These are phyloP conservation scores for Molossus molossus DNA, from an alignment of 2,797 vertebrate genomes.

Conservation along the genomic window DNA sequence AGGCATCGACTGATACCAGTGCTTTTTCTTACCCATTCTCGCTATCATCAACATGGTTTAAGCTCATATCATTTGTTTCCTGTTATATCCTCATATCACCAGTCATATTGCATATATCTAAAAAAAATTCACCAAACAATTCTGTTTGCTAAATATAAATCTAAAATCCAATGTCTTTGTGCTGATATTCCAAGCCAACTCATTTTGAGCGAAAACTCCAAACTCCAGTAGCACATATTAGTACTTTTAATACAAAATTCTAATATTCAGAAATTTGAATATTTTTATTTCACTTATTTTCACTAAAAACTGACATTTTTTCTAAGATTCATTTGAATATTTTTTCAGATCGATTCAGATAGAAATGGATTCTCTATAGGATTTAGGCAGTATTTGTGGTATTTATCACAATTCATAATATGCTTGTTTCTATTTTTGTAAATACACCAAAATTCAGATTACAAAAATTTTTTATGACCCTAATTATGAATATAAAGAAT, in stretches of 20 bases:
- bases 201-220: background rate
- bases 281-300: background rate
- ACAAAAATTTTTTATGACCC: background rate
- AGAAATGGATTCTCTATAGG: background rate
- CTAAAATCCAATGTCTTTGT: background rate
- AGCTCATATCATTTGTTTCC: background rate
- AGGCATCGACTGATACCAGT: background rate
- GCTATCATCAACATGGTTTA: background rate
- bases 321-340: background rate
- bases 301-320: background rate
- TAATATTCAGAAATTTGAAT: background rate
- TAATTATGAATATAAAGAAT: background rate
- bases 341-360: background rate
- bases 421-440: background rate
- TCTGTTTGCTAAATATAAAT: conserved; percentile 13
- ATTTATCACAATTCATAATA: background rate
- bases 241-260: background rate
- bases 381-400: background rate
- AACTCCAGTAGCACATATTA: background rate
- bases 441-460: background rate
- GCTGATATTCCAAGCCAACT: background rate
- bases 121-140: background rate
- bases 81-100: background rate
- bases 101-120: background rate
- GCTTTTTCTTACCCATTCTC: background rate